Base-by-base conservation (phyloP, 2,113 vertebrate species). In the Callaeas wilsoni region DNA sequence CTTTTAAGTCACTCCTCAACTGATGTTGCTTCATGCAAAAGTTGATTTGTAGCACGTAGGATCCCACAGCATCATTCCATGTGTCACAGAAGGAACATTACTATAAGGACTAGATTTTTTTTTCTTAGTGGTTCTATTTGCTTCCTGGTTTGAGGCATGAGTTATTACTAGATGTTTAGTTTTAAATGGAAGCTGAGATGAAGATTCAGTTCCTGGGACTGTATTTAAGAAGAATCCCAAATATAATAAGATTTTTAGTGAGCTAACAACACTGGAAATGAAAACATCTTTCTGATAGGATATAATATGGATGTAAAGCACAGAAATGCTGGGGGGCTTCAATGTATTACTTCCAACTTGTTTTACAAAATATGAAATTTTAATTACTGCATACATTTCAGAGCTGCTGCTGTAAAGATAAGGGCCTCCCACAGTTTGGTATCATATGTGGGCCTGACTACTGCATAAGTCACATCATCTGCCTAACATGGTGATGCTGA, bases 361-460 rank as follows among this genome's bases (percentile, higher is more conserved):
- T 59, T 90, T 62, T 39, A 39, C 52, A 55, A 64, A 85, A 56
- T 11, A 33, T 3, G 57, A 57, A 13, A 74, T 42, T 30, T 68
- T 47, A 20, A n/a, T 64, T 56, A 74, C 7, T 33, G 10, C 12
- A 33, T 50, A 27, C 17, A 37, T 56, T 63, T 30, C 49, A 78
- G 37, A 87, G n/a, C 22, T 76, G 55, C 49, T 89, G 46, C 6
- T 80, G 19, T 52, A 64, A 76, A 73, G 68, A 81, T 41, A 17
- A 25, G n/a, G 25, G 21, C n/a, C n/a, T 84, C 46, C 20, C 39
- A 69, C n/a, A 23, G 8, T 74, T 65, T 35, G 26, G 20, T 69
- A 2, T 44, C 29, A 6, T 16, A 35, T 0, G 0, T 46, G 25
- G 18, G 57, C 30, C 52, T 81, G 35, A 47, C 25, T 46, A 11